These are phyloP conservation scores for Stenchaetothrips biformis DNA, from an alignment of 2,888 invertebrate genomes.

Conservation along the genomic window DNA sequence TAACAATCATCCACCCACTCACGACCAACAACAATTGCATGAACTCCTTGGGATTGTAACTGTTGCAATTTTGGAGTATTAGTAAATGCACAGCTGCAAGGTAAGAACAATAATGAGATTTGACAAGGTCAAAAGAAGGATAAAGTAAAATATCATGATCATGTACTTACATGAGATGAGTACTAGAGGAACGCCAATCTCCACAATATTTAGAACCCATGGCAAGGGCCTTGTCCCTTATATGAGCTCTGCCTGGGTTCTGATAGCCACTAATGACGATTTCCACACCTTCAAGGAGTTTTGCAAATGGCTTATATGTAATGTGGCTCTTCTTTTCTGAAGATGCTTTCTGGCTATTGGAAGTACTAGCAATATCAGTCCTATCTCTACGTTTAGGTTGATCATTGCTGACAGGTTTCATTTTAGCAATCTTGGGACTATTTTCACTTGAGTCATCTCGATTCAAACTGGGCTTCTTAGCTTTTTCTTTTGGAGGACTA, in stretches of 20 bases:
- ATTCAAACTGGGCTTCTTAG: conserved; percentile 18
- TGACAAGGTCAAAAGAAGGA: conserved; percentile 20
- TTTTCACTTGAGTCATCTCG: conserved; percentile 23
- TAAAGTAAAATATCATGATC: conserved; percentile 27
- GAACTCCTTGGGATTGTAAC: conserved; percentile 60
- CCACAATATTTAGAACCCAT: conserved; percentile 75
- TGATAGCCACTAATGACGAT: conserved; percentile 83
- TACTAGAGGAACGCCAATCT: conserved; percentile 71
- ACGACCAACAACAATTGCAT: conserved; percentile 51
- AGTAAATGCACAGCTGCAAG: conserved; percentile 75
- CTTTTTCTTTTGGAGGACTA: conserved; percentile 34
- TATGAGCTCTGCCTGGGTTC: conserved; percentile 67
- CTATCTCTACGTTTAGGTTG: conserved; percentile 25
- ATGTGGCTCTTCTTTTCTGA: conserved; percentile 23
- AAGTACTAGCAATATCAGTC: background rate
- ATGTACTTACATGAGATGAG: conserved; percentile 74
- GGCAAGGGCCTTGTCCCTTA: conserved; percentile 63
- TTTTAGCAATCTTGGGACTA: conserved; percentile 39
- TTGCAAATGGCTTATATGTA: conserved; percentile 51
- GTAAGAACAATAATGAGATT: conserved; percentile 33
- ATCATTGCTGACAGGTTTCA: conserved; percentile 27
- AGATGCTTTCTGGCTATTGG: conserved; percentile 41
- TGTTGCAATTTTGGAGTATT: conserved; percentile 83
- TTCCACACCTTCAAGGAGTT: conserved; percentile 61
- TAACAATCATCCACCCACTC: conserved; percentile 71